These are phyloP conservation scores for Adelognathus sp. DNA, from an alignment of 2,888 invertebrate species.

Conservation along the genomic window DNA sequence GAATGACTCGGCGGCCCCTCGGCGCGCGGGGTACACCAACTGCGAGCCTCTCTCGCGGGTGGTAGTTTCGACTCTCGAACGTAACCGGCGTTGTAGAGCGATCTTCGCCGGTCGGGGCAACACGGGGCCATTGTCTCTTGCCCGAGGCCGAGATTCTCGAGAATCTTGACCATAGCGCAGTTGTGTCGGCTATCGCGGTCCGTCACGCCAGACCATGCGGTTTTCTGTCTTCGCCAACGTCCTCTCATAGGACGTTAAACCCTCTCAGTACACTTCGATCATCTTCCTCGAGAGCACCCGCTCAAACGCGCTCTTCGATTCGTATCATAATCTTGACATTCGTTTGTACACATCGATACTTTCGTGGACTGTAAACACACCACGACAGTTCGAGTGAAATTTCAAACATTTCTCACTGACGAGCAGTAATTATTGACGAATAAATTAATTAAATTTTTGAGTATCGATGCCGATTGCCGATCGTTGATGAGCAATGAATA, in stretches of 20 bases:
- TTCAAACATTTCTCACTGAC: neutral
- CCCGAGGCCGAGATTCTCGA: conserved; percentile 58
- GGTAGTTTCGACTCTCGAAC: conserved; percentile 29
- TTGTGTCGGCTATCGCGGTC: conserved; percentile 65
- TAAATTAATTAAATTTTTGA: too few species aligned
- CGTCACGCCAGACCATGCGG: conserved; percentile 58
- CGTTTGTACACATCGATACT: neutral
- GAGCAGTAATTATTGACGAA: neutral
- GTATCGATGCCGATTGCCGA: too few species aligned
- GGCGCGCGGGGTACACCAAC: conserved; percentile 4
- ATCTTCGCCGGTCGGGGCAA: conserved; percentile 35
- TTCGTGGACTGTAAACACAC: neutral
- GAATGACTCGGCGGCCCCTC: conserved; percentile 64
- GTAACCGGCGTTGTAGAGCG: neutral
- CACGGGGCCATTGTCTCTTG: conserved; percentile 56
- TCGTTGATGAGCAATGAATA: too few species aligned
- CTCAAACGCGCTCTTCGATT: conserved; percentile 31
- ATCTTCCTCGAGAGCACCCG: conserved; percentile 46
- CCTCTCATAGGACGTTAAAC: conserved; percentile 16
- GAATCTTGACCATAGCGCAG: conserved; percentile 65
- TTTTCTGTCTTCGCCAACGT: conserved; percentile 47
- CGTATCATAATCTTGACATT: conserved; percentile 27
- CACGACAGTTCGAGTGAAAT: neutral
- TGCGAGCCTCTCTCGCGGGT: conserved; percentile 58
- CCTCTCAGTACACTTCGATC: conserved; percentile 46